A percentile compares a stretch with the other conserved stretches of the same genome.
Evolutionary conservation across 2,797 vertebrate species (phyloP).

Genomic region (Bradypodion ventrale): DNA sequence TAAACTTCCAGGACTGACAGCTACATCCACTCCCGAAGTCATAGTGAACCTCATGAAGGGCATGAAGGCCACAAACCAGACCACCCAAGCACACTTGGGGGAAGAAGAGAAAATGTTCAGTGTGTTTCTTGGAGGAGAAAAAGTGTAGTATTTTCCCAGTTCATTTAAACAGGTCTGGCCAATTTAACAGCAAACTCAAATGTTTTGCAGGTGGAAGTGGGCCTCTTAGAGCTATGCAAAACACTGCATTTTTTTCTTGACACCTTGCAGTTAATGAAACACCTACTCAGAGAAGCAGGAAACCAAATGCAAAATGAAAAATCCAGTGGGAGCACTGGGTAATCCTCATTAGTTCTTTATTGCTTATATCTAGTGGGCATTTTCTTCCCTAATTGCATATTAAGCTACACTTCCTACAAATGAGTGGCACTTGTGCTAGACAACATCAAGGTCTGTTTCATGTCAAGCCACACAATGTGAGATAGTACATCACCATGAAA

Average conservation of each 20-base stretch:
- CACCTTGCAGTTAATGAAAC: conserved; percentile 56
- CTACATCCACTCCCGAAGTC: too few species aligned
- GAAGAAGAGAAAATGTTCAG: accelerated
- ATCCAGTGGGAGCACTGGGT: conserved; percentile 34
- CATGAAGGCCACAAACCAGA: too few species aligned
- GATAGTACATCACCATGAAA: neutral
- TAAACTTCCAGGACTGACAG: too few species aligned
- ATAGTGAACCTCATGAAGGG: too few species aligned
- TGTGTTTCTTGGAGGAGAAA: neutral
- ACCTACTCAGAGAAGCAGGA: conserved; percentile 59
- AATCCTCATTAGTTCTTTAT: conserved; percentile 36
- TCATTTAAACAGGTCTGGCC: conserved; percentile 57
- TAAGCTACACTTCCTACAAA: conserved; percentile 26
- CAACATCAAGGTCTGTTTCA: neutral
- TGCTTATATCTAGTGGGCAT: conserved; percentile 23
- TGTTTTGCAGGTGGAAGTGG: conserved; percentile 41
- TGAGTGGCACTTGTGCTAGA: neutral
- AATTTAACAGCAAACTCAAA: conserved; percentile 20
- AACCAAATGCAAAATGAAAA: conserved; percentile 41
- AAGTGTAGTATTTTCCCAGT: neutral
- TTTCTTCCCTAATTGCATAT: conserved; percentile 38
- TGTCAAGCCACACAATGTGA: neutral
- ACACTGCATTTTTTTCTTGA: conserved; percentile 19
- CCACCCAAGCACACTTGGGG: neutral
- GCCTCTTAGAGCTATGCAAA: conserved; percentile 54